Percentiles rank a stretch among this genome's conserved stretches.
These are phyloP conservation scores for Dryoscopus gambensis DNA, from an alignment of 2,113 vertebrate genomes.

Conservation along the genomic window DNA sequence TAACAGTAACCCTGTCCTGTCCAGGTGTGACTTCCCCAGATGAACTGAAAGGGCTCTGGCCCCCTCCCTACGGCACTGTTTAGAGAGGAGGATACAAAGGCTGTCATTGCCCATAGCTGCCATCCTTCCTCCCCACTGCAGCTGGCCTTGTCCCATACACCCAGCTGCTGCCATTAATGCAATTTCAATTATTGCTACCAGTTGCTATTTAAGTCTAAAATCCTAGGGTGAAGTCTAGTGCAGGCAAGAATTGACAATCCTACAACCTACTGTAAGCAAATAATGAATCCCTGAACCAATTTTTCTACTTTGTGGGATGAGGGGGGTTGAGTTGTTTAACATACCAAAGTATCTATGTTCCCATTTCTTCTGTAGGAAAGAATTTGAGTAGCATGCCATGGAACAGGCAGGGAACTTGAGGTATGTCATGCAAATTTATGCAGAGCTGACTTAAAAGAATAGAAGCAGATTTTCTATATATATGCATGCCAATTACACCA, in stretches of 20 bases:
- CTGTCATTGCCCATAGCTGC: background rate
- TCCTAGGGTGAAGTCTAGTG: background rate
- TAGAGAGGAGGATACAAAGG: background rate
- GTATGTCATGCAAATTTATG: constrained; percentile 44
- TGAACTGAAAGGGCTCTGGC: background rate
- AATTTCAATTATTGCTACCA: background rate
- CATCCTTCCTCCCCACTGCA: background rate
- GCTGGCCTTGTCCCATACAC: background rate
- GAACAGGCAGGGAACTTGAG: constrained; percentile 20
- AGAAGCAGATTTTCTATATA: constrained; percentile 47
- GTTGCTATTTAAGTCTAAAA: background rate
- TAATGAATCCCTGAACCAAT: background rate
- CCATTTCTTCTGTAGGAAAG: constrained; percentile 8
- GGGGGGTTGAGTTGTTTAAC: background rate
- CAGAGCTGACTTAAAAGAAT: constrained; percentile 44
- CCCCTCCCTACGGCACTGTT: background rate
- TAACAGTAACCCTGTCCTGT: background rate
- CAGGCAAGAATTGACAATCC: background rate
- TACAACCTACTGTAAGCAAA: background rate
- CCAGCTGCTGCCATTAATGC: background rate
- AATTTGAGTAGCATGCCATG: background rate
- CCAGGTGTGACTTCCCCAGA: background rate
- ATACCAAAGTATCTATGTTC: background rate
- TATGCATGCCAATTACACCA: constrained; percentile 1
- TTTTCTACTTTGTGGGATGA: background rate